Percentiles rank a stretch among this genome's conserved stretches.
These are phyloP conservation scores for Drosophila cracens DNA, from an alignment of 2,888 invertebrate species.

Conservation along the genomic window DNA sequence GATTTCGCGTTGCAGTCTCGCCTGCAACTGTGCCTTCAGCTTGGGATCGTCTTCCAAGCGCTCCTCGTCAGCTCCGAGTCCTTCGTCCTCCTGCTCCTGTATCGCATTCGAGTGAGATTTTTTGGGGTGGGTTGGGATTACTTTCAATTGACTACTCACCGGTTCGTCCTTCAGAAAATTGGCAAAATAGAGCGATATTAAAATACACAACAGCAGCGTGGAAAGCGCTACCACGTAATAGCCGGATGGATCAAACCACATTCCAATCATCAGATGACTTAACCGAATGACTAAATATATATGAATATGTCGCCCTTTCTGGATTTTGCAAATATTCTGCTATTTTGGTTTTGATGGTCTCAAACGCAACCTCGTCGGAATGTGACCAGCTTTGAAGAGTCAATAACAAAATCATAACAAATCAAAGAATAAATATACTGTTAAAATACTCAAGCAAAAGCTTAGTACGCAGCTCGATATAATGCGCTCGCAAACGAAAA, in stretches of 20 bases:
- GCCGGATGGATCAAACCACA: constrained; percentile 66
- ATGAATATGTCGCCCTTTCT: background rate
- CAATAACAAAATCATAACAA: background rate
- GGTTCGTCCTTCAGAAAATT: constrained; percentile 63
- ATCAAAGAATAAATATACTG: constrained; percentile 5
- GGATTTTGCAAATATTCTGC: constrained; percentile 1
- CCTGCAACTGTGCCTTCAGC: constrained; percentile 27
- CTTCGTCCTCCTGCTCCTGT: constrained; percentile 69
- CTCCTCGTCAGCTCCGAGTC: constrained; percentile 65
- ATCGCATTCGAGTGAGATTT: background rate
- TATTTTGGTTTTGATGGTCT: constrained; percentile 39
- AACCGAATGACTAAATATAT: constrained; percentile 10
- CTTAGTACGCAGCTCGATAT: background rate
- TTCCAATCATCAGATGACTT: constrained; percentile 3
- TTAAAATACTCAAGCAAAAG: constrained; percentile 14
- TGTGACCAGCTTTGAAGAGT: constrained; percentile 25
- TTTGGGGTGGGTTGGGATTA: background rate
- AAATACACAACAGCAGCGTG: constrained; percentile 70
- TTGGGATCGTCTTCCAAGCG: constrained; percentile 53
- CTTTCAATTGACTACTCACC: constrained; percentile 50
- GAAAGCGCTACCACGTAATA: constrained; percentile 65
- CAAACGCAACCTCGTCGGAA: constrained; percentile 4
- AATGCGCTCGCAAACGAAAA: background rate
- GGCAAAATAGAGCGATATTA: constrained; percentile 72
- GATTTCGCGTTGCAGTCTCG: constrained; percentile 37